phyloP scores from a whole-genome alignment of 2,888 invertebrate genomes.

The Spatulosminthurus flaviceps region DNA sequence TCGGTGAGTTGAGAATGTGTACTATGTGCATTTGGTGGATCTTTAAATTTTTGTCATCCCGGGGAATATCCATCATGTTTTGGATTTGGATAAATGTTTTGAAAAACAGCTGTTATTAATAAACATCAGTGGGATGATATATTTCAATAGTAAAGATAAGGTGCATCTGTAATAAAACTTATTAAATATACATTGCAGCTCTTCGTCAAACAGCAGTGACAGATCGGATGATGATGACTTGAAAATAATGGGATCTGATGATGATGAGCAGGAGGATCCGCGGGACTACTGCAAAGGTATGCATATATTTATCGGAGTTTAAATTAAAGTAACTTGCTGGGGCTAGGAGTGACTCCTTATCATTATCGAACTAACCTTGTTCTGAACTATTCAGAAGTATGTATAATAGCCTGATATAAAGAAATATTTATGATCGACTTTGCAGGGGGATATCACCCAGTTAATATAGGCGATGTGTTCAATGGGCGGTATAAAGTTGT shows the following conservation, averaged over 20 bases:
- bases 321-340: no score
- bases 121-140: no score
- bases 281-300: constrained; percentile 88
- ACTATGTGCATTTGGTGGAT: background rate
- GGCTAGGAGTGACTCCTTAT: no score
- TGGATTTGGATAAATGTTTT: no score
- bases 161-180: no score
- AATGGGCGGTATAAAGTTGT: constrained; percentile 74
- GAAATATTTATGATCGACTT: no score
- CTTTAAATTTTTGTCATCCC: background rate
- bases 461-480: constrained; percentile 72
- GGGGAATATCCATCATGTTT: no score
- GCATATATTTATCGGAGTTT: background rate
- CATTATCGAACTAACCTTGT: no score
- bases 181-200: background rate
- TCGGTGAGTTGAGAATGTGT: background rate
- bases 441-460: constrained; percentile 73
- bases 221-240: background rate
- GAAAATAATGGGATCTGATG: constrained; percentile 70
- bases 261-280: constrained; percentile 98
- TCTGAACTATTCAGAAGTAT: no score
- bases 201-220: constrained; percentile 5
- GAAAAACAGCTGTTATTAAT: no score
- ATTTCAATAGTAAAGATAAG: no score
- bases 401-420: no score